Percentiles rank a stretch among this genome's conserved stretches.
Conservation (phyloP, 2,797 vertebrate species). For the Falco berigora region DNA sequence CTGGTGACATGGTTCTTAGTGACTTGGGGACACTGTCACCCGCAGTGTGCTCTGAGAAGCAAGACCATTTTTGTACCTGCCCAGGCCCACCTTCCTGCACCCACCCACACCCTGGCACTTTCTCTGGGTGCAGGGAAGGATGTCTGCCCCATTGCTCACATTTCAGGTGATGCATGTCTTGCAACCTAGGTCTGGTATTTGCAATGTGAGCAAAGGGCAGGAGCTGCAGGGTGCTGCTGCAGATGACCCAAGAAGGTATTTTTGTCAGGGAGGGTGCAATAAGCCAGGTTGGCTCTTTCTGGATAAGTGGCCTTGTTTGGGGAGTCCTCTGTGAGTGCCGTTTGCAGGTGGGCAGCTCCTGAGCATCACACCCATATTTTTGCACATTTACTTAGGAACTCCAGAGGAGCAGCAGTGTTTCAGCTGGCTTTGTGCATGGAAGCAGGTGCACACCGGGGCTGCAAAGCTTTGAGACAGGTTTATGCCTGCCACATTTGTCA, state of each 20-base stretch:
- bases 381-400: neutral
- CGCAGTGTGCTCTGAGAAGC: neutral
- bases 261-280: neutral
- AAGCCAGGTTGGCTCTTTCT: neutral
- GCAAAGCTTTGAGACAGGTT: neutral
- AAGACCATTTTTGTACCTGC: neutral
- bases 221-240: neutral
- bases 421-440: neutral
- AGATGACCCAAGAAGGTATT: neutral
- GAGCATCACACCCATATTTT: neutral
- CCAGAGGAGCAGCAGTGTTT: neutral
- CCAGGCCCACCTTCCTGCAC: neutral
- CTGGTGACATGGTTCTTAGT: neutral
- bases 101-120: neutral
- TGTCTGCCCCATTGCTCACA: rapidly evolving
- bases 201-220: neutral
- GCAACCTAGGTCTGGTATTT: neutral
- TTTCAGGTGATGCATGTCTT: neutral
- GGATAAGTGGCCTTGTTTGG: neutral
- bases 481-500: neutral
- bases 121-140: neutral
- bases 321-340: neutral
- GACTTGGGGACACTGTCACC: neutral
- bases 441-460: neutral
- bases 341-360: neutral